phyloP scores from a whole-genome alignment of 2,113 vertebrate genomes.

The Leptosomus discolor region DNA sequence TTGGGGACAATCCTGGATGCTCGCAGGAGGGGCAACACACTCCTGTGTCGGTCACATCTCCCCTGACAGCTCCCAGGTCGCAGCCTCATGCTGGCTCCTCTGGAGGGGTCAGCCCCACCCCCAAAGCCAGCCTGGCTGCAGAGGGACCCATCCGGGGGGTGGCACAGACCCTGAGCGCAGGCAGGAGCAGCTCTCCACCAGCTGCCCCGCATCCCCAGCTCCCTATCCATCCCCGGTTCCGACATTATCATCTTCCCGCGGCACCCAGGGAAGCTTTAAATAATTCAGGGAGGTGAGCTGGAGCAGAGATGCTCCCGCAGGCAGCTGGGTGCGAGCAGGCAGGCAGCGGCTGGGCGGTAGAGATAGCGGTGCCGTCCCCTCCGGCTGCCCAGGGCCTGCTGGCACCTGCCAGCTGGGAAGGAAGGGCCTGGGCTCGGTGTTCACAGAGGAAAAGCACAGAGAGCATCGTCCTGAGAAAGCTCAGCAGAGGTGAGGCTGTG shows the following conservation, averaged over 20 bases:
- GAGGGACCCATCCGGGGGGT: neutral
- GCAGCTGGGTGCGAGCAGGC: neutral
- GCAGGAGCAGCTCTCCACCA: neutral
- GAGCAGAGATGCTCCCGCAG: conserved; percentile 48
- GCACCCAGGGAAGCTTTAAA: conserved; percentile 28
- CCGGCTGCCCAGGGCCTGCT: neutral
- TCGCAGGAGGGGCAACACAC: fast-evolving
- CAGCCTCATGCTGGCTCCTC: neutral
- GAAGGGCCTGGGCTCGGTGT: neutral
- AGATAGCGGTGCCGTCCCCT: neutral
- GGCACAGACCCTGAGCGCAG: fast-evolving
- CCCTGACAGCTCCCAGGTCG: fast-evolving
- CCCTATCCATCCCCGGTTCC: neutral
- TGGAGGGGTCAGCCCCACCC: neutral
- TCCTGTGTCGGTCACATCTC: fast-evolving
- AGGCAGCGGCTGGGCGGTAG: conserved; percentile 23
- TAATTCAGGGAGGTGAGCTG: conserved; percentile 43
- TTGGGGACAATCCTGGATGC: neutral
- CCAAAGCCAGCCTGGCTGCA: neutral
- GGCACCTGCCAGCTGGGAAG: neutral
- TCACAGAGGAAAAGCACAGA: neutral
- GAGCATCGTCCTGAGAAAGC: neutral
- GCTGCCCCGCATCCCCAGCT: neutral
- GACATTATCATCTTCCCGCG: neutral
- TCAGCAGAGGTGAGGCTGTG: neutral